Conservation (phyloP, 2,797 vertebrate genomes). For the Aulostomus chinensis region DNA sequence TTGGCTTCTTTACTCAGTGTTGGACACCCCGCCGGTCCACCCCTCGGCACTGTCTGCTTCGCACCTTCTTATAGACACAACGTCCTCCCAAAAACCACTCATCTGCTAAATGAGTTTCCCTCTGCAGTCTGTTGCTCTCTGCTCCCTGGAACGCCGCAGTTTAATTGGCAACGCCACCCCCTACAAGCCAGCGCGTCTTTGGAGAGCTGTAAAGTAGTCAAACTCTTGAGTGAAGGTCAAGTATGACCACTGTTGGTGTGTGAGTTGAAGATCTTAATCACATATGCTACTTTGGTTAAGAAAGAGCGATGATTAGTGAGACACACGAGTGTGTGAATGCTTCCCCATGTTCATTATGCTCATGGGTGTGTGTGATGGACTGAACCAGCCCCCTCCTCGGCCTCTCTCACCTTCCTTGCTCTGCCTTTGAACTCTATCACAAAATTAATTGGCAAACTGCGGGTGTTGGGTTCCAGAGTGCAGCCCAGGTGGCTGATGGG, state of each 20-base stretch:
- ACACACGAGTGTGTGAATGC: too few species aligned
- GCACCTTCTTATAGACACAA: conserved; percentile 43
- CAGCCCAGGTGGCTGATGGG: conserved; percentile 81
- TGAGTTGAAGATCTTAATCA: conserved; percentile 25
- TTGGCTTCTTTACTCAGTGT: conserved; percentile 41
- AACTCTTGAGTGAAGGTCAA: conserved; percentile 63
- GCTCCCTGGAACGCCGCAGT: conserved; percentile 43
- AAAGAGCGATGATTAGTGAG: too few species aligned
- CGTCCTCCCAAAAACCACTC: conserved; percentile 54
- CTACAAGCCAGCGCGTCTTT: conserved; percentile 35
- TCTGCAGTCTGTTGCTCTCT: conserved; percentile 36
- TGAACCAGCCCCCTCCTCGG: conserved; percentile 28
- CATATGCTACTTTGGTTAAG: too few species aligned
- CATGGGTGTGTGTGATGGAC: conserved; percentile 28
- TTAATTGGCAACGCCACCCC: conserved; percentile 60
- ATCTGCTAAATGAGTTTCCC: conserved; percentile 78
- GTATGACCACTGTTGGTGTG: conserved; percentile 20
- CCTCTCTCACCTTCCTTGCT: conserved; percentile 40
- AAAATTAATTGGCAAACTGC: conserved; percentile 70
- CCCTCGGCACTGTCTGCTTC: conserved; percentile 49
- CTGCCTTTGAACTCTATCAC: conserved; percentile 71
- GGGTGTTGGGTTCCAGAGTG: conserved; percentile 62
- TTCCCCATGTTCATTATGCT: too few species aligned
- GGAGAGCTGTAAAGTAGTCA: conserved; percentile 62
- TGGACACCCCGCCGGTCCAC: too few species aligned